phyloP scores from a whole-genome alignment of 1,140 invertebrate genomes.

The Trypoxylus dichotomus region DNA sequence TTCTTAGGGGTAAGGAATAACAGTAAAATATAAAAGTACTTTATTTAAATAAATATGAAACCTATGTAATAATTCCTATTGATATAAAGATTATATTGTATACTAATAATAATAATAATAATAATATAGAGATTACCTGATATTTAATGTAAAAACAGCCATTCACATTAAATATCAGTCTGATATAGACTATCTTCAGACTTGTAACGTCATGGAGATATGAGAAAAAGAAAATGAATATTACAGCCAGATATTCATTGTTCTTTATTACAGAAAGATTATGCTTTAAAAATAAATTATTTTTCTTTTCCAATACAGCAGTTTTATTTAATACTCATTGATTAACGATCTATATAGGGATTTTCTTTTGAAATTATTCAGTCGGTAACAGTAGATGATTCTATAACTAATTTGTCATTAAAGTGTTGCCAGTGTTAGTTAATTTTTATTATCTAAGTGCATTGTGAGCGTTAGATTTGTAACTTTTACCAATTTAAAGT shows the following conservation, averaged over 20 bases:
- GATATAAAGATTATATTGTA: not conserved
- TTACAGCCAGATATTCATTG: constrained; percentile 18
- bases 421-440: too few species aligned
- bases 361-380: too few species aligned
- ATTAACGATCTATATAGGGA: too few species aligned
- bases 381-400: too few species aligned
- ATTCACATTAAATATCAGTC: constrained; percentile 16
- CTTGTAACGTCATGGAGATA: not conserved
- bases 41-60: not conserved
- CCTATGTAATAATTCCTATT: not conserved
- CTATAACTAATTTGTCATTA: too few species aligned
- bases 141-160: constrained; percentile 27
- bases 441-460: too few species aligned
- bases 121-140: not conserved
- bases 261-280: not conserved
- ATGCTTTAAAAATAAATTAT: not conserved
- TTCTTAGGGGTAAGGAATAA: not conserved
- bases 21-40: too few species aligned
- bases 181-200: not conserved
- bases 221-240: constrained; percentile 12
- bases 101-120: not conserved
- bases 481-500: too few species aligned
- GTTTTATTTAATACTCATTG: not conserved
- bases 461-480: too few species aligned
- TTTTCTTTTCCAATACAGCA: not conserved